Base-by-base conservation (phyloP, 2,113 vertebrate species). In the Crotalus viridis region DNA sequence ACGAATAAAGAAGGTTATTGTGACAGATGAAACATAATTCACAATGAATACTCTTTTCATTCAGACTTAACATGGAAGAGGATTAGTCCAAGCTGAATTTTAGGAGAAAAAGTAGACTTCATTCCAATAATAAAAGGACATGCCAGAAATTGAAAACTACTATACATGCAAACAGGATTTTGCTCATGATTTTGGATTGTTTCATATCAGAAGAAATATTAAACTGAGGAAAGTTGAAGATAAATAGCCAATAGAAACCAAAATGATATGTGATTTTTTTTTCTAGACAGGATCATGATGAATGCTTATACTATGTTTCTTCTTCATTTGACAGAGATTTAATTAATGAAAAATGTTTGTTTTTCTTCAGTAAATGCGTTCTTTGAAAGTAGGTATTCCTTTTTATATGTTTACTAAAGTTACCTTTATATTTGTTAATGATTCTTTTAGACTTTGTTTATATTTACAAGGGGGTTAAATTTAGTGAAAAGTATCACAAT, bases 21-120 rank as follows among this genome's bases (percentile, higher is more conserved):
- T 98, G 97, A 97, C 97, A 97, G 97, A 97, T 97, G 97, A 98
- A 98, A 98, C 97, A 97, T 98, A 98, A 98, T 97, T 98, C 97
- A 97, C 97, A 97, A 97, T 96, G 97, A 98, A 96, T 93, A 96
- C 95, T 97, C 97, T 96, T 98, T 98, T 97, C 97, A 97, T 97
- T 94, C 96, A 96, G 96, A 91, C 95, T 96, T 96, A 96, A 97
- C 74, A 95, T 96, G 97, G 96, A 95, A 95, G 96, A 97, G 96
- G 95, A 97, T 97, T 97, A 97, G 95, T 98, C 94, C 93, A 97
- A 97, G 96, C 96, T 95, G 97, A 98, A 96, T 97, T 97, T 97
- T 96, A 97, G 96, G 94, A 95, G 95, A 97, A 93, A 96, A 95
- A 90, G 91, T 96, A 95, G 95, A 94, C 97, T 93, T 94, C 96